Evolutionary conservation across 2,113 vertebrate species (phyloP), one percentile per base, ranked within the genome.

Genomic region (Thunnus maccoyii): DNA sequence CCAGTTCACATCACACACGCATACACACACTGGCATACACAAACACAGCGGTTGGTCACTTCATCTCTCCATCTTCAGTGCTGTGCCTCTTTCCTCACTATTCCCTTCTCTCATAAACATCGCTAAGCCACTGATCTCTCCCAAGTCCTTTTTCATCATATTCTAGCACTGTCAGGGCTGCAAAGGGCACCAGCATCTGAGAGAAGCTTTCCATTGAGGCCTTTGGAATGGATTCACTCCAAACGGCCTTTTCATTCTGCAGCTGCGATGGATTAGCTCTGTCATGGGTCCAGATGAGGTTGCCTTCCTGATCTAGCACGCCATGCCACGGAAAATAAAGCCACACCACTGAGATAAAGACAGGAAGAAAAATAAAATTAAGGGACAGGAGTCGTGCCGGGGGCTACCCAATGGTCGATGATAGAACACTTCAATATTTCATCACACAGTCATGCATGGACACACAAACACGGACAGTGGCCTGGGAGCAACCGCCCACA

Each of bases 241-340:
- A 94, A 93, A 91, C 76, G 50, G 74, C 89, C 91, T 93, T 94
- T 95, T 94, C 88, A 94, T 91, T 92, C 89, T 78, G 89, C 91
- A 94, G 93, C 90, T 95, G 93, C 82, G 73, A 84, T 86, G 92
- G 93, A 92, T 95, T 94, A 92, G 88, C 82, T 88, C 87, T 94
- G 90, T 92, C 93, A 90, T 80, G 89, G 80, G 85, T 92, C 92
- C 89, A 91, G 91, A 91, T 88, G 88, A 92, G 83, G 90, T 90
- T 88, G 86, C 91, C 91, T 91, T 91, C 88, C 90, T 91, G 93
- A 92, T 92, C 84, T 84, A 6, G 86, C 78, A 66, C 80, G 60
- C 64, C 85, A 88, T 64, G 50, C 76, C 51, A 62, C 17, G 25
- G 68, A 86, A 91, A 88, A 93, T 58, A 85, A 89, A 86, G 73